Evolutionary conservation across 1,140 invertebrate species (phyloP), one percentile per base, ranked within the genome.

Genomic region (Druon quercuslanigerum): DNA sequence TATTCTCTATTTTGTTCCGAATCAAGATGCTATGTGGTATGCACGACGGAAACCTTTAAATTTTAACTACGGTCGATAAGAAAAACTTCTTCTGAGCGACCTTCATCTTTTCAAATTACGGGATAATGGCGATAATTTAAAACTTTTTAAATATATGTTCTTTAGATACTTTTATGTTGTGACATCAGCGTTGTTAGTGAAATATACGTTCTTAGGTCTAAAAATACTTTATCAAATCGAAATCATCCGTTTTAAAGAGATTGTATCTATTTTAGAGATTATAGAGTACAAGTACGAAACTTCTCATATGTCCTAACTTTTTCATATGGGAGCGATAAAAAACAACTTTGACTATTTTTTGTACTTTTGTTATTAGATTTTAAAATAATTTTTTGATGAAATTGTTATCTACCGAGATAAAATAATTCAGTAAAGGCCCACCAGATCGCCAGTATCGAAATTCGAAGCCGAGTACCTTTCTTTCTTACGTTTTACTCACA

Each of bases 11-110:
- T 13, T 25, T 16, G 14, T 66, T 40, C 33, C 17, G 19, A 25
- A 25, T 66, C 57, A 14, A 66, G 25, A 13, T 40, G 20, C 25
- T 66, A 11, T 33, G 5, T 66, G 40, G 20, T 33, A 40, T 66
- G 20, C 16, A 33, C 13, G 40, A 14, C 5, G 25, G 40, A 66
- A 66, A 40, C 52, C 17, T n/a, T n/a, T n/a, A 66, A 46, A 46
- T 46, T 46, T 46, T 66, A n/a, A 66, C 16, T 66, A 40, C n/a
- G 5, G 60, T 66, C 33, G 60, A 66, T 66, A 66, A 66, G 33
- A 13, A 2, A 60, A 33, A 14, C 0, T 14, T 66, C 60, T 66
- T 14, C 14, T 9, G 14, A 40, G 3, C 17, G 9, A 56, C 19
- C 13, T 56, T 3, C 17, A 19, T 9, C 19, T 56, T n/a, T n/a